These are phyloP conservation scores for Nylanderia fulva DNA, from an alignment of 1,140 invertebrate species.

Conservation along the genomic window DNA sequence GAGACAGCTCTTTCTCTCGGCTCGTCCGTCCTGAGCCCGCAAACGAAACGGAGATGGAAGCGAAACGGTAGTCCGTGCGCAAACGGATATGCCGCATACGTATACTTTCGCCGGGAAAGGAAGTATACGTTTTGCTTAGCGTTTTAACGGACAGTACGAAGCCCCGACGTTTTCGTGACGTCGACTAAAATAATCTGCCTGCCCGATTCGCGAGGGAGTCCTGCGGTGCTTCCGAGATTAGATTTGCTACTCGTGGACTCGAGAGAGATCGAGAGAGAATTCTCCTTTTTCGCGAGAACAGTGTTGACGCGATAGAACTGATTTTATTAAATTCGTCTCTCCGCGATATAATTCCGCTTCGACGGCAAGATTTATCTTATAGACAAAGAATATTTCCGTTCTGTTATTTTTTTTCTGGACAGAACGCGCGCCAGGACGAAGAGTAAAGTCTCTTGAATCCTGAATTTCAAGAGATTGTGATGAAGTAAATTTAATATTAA, in stretches of 20 bases:
- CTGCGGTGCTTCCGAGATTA: slow-evolving; percentile 52
- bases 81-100: slow-evolving; percentile 39
- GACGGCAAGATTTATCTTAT: slow-evolving; percentile 60
- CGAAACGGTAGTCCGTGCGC: slow-evolving; percentile 18
- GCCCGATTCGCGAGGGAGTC: slow-evolving; percentile 37
- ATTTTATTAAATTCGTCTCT: slow-evolving; percentile 57
- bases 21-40: slow-evolving; percentile 12
- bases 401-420: slow-evolving; percentile 39
- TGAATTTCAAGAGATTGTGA: slow-evolving; percentile 17
- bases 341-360: slow-evolving; percentile 54
- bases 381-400: slow-evolving; percentile 53
- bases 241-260: slow-evolving; percentile 50
- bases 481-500: slow-evolving; percentile 33
- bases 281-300: slow-evolving; percentile 29
- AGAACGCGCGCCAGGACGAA: slow-evolving; percentile 23
- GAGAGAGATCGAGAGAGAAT: slow-evolving; percentile 10
- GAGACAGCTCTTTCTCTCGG: slow-evolving; percentile 61
- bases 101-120: slow-evolving; percentile 21
- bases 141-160: slow-evolving; percentile 54
- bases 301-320: slow-evolving; percentile 54
- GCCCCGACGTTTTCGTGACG: slow-evolving; percentile 44
- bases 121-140: slow-evolving; percentile 38
- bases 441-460: slow-evolving; percentile 41
- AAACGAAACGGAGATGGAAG: slow-evolving; percentile 42
- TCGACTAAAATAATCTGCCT: slow-evolving; percentile 53